These are phyloP conservation scores for Dolomedes plantarius DNA, from an alignment of 2,888 invertebrate genomes.

Conservation along the genomic window DNA sequence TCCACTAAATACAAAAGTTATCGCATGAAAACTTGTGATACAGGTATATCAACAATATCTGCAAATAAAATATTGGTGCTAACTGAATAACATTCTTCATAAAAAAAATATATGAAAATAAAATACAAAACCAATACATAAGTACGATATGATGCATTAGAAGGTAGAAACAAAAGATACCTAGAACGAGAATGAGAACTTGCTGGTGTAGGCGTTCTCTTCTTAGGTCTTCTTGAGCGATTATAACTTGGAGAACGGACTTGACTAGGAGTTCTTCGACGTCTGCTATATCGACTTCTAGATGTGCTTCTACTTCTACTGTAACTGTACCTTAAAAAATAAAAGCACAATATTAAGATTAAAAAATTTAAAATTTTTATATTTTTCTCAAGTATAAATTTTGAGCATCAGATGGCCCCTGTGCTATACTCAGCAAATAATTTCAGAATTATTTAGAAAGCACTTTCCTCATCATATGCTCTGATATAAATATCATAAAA, in stretches of 20 bases:
- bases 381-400: no score
- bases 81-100: no score
- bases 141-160: no score
- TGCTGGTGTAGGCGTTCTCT: slow-evolving; percentile 48
- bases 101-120: no score
- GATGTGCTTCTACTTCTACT: slow-evolving; percentile 62
- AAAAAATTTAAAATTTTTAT: not conserved
- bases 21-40: no score
- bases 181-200: slow-evolving; percentile 44
- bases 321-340: slow-evolving; percentile 46
- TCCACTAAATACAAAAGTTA: no score
- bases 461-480: slow-evolving; percentile 64
- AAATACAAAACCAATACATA: no score
- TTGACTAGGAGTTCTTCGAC: slow-evolving; percentile 57
- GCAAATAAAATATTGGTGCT: no score
- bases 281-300: slow-evolving; percentile 50
- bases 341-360: not conserved
- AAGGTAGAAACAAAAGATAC: not conserved
- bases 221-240: slow-evolving; percentile 43
- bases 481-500: no score
- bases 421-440: slow-evolving; percentile 47
- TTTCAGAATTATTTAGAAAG: slow-evolving; percentile 3
- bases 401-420: slow-evolving; percentile 68
- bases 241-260: slow-evolving; percentile 56
- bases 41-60: no score